Percentiles rank a stretch among this genome's conserved stretches.
Evolutionary conservation across 1,140 invertebrate genomes (phyloP).

Genomic region (Trissolcus basalis): DNA sequence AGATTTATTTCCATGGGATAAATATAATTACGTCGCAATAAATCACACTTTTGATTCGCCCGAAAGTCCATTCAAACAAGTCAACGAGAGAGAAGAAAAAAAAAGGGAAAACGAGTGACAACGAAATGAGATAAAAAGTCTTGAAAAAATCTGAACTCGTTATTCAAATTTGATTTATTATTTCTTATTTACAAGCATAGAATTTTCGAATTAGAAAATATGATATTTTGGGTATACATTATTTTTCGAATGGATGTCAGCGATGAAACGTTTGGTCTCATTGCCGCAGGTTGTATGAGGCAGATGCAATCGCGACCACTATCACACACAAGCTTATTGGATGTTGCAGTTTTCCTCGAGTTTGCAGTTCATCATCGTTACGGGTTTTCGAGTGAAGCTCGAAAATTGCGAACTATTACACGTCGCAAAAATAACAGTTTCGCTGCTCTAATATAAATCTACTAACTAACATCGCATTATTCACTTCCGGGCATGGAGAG

Average conservation of each 20-base stretch:
- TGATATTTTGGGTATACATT: too few species aligned
- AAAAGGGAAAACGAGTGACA: not conserved
- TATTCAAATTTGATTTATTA: too few species aligned
- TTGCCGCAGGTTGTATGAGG: slow-evolving; percentile 40
- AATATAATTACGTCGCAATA: slow-evolving; percentile 28
- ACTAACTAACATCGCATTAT: slow-evolving; percentile 47
- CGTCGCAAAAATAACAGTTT: slow-evolving; percentile 32
- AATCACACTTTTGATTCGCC: slow-evolving; percentile 15
- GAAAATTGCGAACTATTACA: slow-evolving; percentile 51
- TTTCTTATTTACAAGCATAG: too few species aligned
- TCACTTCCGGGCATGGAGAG: slow-evolving; percentile 48
- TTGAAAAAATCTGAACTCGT: not conserved
- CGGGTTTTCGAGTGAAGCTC: slow-evolving; percentile 33
- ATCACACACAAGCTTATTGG: not conserved
- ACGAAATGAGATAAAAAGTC: not conserved
- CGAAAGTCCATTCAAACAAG: slow-evolving; percentile 3
- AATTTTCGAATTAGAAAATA: too few species aligned
- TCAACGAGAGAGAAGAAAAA: not conserved
- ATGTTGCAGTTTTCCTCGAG: slow-evolving; percentile 13
- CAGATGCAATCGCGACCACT: slow-evolving; percentile 3
- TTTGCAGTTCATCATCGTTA: slow-evolving; percentile 30
- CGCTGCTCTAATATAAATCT: slow-evolving; percentile 42
- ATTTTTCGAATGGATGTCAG: too few species aligned
- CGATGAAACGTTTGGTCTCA: not conserved
- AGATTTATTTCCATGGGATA: slow-evolving; percentile 36